Base-by-base conservation (phyloP, 2,113 vertebrate genomes). In the Pyrgilauda ruficollis region DNA sequence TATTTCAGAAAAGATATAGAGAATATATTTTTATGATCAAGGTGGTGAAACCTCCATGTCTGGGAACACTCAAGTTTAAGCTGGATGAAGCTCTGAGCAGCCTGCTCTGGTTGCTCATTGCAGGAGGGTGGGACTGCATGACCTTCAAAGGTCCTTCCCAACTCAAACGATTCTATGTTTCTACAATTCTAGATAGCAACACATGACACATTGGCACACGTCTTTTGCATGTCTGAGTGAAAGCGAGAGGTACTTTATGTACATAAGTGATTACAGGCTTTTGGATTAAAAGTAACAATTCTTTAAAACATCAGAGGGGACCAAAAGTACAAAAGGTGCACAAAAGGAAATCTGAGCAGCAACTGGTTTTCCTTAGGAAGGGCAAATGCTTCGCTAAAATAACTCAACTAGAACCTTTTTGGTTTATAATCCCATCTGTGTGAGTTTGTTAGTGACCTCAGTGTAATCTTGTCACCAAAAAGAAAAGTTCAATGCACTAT, bases 201-300 rank as follows among this genome's bases (percentile, higher is more conserved):
- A 77, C 22, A 6, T 0, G 3, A 28, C 35, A n/a, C 7, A 5
- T 0, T 61, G 46, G 24, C 35, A 62, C 26, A 27, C 1, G 1
- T 16, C 43, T 72, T 73, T 47, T 63, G 37, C 26, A 18, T 59
- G 19, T 15, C 26, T 69, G 21, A 30, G 23, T 3, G 2, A 19
- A 84, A 8, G 22, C 18, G 35, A 33, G 28, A 61, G 20, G 23
- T 3, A 15, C 10, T 64, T 15, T 7, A 52, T 21, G 14, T 4
- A 16, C 11, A 58, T 13, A 41, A 49, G 21, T 13, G 22, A 83
- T 8, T 26, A 23, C 12, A 31, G 5, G 3, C 7, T 46, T 81
- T 55, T 47, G 43, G 10, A 75, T 46, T 77, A 86, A 75, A n/a
- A 9, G 17, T 14, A 79, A 58, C 17, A 44, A 66, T 26, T 62